These are phyloP conservation scores for Onthophagus sagittarius DNA, from an alignment of 2,888 invertebrate species.

Conservation along the genomic window DNA sequence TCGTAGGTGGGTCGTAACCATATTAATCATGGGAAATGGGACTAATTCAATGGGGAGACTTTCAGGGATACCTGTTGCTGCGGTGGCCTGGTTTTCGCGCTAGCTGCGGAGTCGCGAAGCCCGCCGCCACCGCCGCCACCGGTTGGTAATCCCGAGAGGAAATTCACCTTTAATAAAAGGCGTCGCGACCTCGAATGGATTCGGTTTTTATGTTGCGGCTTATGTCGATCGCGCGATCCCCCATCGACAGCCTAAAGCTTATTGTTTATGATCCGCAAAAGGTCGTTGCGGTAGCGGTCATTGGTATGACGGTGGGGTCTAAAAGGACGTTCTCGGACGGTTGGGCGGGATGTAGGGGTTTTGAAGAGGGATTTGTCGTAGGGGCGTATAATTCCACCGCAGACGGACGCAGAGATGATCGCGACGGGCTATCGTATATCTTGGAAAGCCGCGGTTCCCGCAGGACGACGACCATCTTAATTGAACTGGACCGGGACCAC, in stretches of 20 bases:
- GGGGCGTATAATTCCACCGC: slow-evolving; percentile 23
- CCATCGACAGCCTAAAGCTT: slow-evolving; percentile 18
- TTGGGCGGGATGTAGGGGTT: neutral
- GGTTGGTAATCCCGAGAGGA: neutral
- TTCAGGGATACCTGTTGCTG: slow-evolving; percentile 16
- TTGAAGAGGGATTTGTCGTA: neutral
- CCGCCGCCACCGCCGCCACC: neutral
- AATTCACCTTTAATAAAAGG: neutral
- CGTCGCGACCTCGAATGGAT: neutral
- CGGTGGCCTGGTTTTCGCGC: neutral
- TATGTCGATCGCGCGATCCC: slow-evolving; percentile 4
- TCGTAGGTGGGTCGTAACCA: slow-evolving; percentile 4
- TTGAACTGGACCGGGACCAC: slow-evolving; percentile 46
- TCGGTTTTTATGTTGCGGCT: neutral
- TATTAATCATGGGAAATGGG: slow-evolving; percentile 19
- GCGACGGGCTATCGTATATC: slow-evolving; percentile 36
- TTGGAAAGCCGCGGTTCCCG: slow-evolving; percentile 37
- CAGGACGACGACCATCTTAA: slow-evolving; percentile 46
- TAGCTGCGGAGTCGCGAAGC: neutral
- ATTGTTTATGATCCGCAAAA: slow-evolving; percentile 16
- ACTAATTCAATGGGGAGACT: slow-evolving; percentile 17
- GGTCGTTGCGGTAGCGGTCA: neutral
- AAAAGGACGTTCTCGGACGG: too few species aligned
- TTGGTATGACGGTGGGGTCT: neutral
- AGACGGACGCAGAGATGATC: slow-evolving; percentile 34